phyloP scores from a whole-genome alignment of 2,888 invertebrate genomes.

The Cephonodes hylas region DNA sequence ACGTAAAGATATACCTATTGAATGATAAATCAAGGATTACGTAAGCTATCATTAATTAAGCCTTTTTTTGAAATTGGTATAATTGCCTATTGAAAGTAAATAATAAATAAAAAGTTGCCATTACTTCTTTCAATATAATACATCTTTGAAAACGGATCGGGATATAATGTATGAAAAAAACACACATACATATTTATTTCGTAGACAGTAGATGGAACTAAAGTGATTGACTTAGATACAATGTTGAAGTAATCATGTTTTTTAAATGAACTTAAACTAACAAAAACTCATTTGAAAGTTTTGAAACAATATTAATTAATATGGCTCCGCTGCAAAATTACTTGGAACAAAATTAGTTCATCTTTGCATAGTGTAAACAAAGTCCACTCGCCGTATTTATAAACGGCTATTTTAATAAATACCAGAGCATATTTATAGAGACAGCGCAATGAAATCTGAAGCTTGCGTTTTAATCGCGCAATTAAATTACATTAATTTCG shows the following conservation, averaged over 20 bases:
- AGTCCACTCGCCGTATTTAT: not conserved
- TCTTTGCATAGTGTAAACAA: not conserved
- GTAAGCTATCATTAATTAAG: too few species aligned
- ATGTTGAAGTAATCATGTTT: too few species aligned
- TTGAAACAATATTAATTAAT: not conserved
- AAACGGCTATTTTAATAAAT: not conserved
- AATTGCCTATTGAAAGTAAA: too few species aligned
- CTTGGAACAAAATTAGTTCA: not conserved
- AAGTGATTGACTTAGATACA: not conserved
- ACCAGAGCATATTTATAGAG: not conserved
- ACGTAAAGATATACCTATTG: too few species aligned
- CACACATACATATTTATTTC: too few species aligned
- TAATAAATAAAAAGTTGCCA: too few species aligned
- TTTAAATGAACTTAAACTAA: not conserved
- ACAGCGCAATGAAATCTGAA: not conserved
- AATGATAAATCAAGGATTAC: too few species aligned
- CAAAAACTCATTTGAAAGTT: not conserved
- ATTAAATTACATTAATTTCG: not conserved
- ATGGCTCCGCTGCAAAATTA: not conserved
- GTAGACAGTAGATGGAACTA: too few species aligned
- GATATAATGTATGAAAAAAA: too few species aligned
- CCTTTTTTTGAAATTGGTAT: too few species aligned
- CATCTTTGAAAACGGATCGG: too few species aligned
- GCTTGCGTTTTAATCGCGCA: not conserved
- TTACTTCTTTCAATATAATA: too few species aligned